Base-by-base conservation (phyloP, 2,888 invertebrate species). In the Lasioglossum morio region DNA sequence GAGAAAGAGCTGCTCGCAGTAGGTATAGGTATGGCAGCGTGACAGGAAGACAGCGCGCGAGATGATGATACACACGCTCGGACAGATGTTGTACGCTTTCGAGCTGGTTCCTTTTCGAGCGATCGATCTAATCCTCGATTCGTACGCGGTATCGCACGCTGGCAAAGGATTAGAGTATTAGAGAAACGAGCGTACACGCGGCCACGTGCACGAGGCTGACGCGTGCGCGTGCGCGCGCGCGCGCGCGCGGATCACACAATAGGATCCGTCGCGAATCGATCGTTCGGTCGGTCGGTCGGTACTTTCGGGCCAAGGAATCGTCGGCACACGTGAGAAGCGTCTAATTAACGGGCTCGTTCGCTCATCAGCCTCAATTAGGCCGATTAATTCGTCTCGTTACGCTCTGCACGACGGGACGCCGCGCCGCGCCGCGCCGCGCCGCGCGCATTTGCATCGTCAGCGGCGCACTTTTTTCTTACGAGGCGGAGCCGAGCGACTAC, bases 101-200 rank as follows among this genome's bases (percentile, higher is more conserved):
- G 70, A 72, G 75, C 83, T 84, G 48, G 60, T 82, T 63, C 66
- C 84, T 88, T 86, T 88, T 1, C 66, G 37, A 34, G 66, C 3
- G 89, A 91, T 90, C 90, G 86, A 84, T 83, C 66, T 82, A 88
- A 89, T 89, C 88, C 84, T 43, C 72, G 85, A 86, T 87, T 84
- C 85, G 88, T 85, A 91, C 89, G 90, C 90, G 88, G 81, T 60
- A 75, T 79, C 72, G 91, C 91, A 87, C 80, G 77, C 82, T 76
- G 70, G 77, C 77, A 27, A 40, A 70, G 91, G 92, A 91, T 91
- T 89, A 91, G 82, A 70, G 91, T 91, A 91, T 91, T 89, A 91
- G 82, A 53, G 30, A 57, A n/a, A 72, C 66, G 48, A 75, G 63
- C 27, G 60, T 77, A 74, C 74, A 40, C 40, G 66, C 40, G 40